Conservation (phyloP, 2,888 invertebrate genomes). For the Cheilosia vernalis region DNA sequence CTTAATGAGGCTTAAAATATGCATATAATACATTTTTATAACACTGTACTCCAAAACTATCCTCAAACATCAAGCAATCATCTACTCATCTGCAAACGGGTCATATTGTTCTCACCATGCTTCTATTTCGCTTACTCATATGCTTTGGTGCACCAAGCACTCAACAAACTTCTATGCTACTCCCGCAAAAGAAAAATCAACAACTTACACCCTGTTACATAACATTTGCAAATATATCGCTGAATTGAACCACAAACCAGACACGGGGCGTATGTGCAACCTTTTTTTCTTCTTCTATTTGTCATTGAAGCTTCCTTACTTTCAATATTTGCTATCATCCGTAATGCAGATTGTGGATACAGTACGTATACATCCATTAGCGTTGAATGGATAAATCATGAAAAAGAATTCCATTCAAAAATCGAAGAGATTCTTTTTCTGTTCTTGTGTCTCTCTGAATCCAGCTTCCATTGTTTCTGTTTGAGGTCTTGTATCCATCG, state of each 20-base stretch:
- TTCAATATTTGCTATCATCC: neutral
- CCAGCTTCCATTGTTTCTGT: neutral
- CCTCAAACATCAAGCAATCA: no score
- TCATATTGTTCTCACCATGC: no score
- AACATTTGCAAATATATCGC: neutral
- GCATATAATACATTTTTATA: no score
- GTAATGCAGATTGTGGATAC: neutral
- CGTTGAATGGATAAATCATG: neutral
- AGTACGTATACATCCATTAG: neutral
- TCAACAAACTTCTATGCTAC: no score
- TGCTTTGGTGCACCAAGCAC: no score
- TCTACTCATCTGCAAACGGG: no score
- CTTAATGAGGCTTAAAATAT: no score
- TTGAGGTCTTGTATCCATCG: neutral
- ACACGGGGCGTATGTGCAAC: constrained; percentile 17
- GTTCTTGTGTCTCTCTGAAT: neutral
- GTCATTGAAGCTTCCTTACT: neutral
- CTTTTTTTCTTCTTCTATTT: neutral
- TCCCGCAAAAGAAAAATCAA: no score
- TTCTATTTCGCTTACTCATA: no score
- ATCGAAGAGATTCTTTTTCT: neutral
- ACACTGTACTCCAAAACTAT: no score
- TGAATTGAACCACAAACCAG: constrained; percentile 1
- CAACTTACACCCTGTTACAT: neutral
- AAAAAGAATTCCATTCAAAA: neutral